Base-by-base conservation (phyloP, 2,888 invertebrate species). In the Aethes cnicana region DNA sequence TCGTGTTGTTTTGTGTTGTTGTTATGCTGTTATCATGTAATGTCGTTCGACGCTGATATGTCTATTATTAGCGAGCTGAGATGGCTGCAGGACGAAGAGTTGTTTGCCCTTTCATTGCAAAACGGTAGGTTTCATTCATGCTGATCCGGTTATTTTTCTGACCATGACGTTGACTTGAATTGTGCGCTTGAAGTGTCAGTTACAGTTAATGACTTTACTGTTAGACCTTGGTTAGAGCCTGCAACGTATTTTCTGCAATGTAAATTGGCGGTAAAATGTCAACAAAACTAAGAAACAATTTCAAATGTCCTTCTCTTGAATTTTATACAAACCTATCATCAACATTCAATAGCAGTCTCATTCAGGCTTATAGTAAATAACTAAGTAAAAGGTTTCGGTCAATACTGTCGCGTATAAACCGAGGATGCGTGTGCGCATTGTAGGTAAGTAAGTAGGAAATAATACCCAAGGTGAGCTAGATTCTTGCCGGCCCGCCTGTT, bases 31-130 rank as follows among this genome's bases (percentile, higher is more conserved):
- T 84, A 77, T 77, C 77, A 81, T 84, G 81, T 81, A 77, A 87
- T 88, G 84, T 83, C 85, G 66, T 72, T 75, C 66, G 73, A 79
- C 71, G 79, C 81, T 86, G 86, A 88, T 80, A 89, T 89, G 88
- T 88, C 88, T 78, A 79, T 88, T 71, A 83, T 89, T 76, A 84
- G 84, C 71, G 88, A 85, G 68, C 76, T 87, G 65, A 76, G 84
- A 84, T 89, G 89, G 89, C 77, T 88, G 72, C 83, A 81, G 74
- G 86, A 84, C 72, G 87, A 87, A 66, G 88, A 89, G 77, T 72
- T 86, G 63, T 84, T 87, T 66, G 87, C 87, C 63, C 78, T 88
- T 75, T 79, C 87, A 62, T 79, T 86, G 80, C 88, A 89, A 86
- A 87, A 88, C 81, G 88, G 88, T 89, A 78, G 62, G 78, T 78